A percentile compares a stretch with the other conserved stretches of the same genome.
Evolutionary conservation across 1,140 invertebrate genomes (phyloP).

Genomic region (Maniola jurtina): DNA sequence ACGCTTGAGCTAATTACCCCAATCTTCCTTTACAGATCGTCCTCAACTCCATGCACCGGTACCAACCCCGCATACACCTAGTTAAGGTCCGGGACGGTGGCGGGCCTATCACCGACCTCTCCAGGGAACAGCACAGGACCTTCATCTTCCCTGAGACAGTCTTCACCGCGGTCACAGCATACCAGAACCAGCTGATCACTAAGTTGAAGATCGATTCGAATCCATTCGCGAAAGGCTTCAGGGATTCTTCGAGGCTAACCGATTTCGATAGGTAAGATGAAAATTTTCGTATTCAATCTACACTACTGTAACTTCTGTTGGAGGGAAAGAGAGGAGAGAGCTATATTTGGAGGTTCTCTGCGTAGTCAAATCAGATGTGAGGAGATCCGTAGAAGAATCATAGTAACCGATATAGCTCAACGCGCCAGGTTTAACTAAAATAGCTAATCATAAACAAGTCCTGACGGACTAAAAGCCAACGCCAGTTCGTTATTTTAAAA

Average conservation of each 20-base stretch:
- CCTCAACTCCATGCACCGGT: conserved; percentile 99
- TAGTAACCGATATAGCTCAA: too few species aligned
- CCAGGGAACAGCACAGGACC: conserved; percentile 89
- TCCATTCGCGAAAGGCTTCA: conserved; percentile 96
- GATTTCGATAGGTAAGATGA: conserved; percentile 88
- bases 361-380: too few species aligned
- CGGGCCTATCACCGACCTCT: conserved; percentile 86
- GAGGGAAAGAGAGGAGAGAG: too few species aligned
- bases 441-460: too few species aligned
- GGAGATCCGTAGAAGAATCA: too few species aligned
- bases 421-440: too few species aligned
- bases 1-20: neutral
- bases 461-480: too few species aligned
- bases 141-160: conserved; percentile 97
- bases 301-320: neutral
- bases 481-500: too few species aligned
- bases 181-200: conserved; percentile 98
- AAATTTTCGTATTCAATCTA: neutral
- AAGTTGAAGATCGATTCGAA: conserved; percentile 97
- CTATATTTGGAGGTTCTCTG: too few species aligned
- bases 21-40: conserved; percentile 87
- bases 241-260: conserved; percentile 94
- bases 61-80: conserved; percentile 97
- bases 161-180: conserved; percentile 98
- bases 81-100: conserved; percentile 81